phyloP scores from a whole-genome alignment of 2,113 vertebrate genomes.

The Gallinago paraguaiae region DNA sequence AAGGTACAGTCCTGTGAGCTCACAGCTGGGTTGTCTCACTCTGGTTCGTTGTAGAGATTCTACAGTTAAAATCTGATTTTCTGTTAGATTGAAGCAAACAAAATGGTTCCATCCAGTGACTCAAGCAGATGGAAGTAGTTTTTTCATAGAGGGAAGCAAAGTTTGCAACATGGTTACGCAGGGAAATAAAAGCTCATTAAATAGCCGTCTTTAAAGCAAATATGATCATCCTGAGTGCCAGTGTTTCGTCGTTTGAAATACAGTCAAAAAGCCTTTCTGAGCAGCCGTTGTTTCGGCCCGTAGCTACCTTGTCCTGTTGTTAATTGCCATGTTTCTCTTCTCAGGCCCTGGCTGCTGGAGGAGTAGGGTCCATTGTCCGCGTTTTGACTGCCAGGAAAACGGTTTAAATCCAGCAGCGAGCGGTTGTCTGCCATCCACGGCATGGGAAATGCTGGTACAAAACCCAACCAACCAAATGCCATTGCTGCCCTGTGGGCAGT shows the following conservation, averaged over 20 bases:
- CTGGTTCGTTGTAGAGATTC: not conserved
- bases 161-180: not conserved
- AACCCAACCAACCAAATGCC: conserved; percentile 66
- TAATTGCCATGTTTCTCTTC: not conserved
- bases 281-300: not conserved
- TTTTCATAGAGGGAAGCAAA: not conserved
- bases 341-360: conserved; percentile 92
- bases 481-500: conserved; percentile 59
- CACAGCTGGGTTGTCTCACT: not conserved
- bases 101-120: not conserved
- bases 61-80: not conserved
- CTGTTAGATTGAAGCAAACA: not conserved
- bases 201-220: not conserved
- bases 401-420: conserved; percentile 75
- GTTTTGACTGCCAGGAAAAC: conserved; percentile 97
- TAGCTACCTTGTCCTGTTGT: not conserved
- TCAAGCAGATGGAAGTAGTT: not conserved
- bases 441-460: conserved; percentile 66
- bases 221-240: not conserved
- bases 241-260: not conserved
- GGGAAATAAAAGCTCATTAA: not conserved
- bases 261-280: not conserved
- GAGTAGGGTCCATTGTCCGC: conserved; percentile 93
- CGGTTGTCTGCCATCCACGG: not conserved
- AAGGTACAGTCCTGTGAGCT: fast-evolving